Evolutionary conservation across 2,888 invertebrate genomes (phyloP).

Genomic region (Lathronympha strigana): DNA sequence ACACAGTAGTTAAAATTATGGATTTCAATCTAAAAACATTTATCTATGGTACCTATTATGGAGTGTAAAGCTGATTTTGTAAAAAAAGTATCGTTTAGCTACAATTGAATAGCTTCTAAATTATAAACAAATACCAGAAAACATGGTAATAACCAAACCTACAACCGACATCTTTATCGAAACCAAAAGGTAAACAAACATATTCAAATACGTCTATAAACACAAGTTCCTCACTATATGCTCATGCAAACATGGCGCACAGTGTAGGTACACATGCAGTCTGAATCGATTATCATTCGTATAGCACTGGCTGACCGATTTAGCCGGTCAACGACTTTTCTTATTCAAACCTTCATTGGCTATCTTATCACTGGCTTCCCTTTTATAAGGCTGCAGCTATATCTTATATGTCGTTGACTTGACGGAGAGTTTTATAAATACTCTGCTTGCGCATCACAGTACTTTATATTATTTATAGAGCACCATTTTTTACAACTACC

Average conservation of each 20-base stretch:
- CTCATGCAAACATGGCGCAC: slow-evolving; percentile 21
- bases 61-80: too few species aligned
- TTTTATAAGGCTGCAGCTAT: slow-evolving; percentile 53
- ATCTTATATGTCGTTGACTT: slow-evolving; percentile 46
- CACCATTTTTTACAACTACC: background rate
- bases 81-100: background rate
- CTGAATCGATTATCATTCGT: slow-evolving; percentile 39
- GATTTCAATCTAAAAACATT: background rate
- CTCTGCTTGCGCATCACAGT: background rate
- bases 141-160: background rate
- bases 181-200: slow-evolving; percentile 18
- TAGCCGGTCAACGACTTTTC: slow-evolving; percentile 66
- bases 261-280: slow-evolving; percentile 19
- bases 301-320: slow-evolving; percentile 41
- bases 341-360: slow-evolving; percentile 68
- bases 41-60: too few species aligned
- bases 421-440: slow-evolving; percentile 14
- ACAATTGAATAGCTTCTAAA: background rate
- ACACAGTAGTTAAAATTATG: background rate
- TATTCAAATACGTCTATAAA: slow-evolving; percentile 13
- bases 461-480: slow-evolving; percentile 1
- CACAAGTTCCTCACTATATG: slow-evolving; percentile 10
- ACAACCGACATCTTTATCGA: background rate
- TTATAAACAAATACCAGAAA: background rate
- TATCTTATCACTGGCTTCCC: slow-evolving; percentile 76